Evolutionary conservation across 2,888 invertebrate species (phyloP).

Genomic region (Dichetophora obliterata): DNA sequence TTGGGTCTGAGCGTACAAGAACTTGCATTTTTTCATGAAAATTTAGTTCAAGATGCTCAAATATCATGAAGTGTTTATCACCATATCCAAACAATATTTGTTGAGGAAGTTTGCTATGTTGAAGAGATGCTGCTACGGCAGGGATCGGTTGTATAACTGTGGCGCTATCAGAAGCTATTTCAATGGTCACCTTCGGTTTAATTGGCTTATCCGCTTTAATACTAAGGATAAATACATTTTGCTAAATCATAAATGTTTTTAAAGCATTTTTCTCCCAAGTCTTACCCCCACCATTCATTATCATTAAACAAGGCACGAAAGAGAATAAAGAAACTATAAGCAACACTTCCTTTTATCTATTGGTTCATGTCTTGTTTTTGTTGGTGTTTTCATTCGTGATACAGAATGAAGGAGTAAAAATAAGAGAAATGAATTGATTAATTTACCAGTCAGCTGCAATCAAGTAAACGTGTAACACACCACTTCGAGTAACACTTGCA

Average conservation of each 20-base stretch:
- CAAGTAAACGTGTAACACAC: conserved; percentile 83
- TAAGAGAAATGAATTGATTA: background rate
- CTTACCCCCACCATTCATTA: background rate
- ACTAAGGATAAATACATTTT: conserved; percentile 48
- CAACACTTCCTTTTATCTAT: too few species aligned
- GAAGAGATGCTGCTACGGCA: conserved; percentile 70
- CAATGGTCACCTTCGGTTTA: conserved; percentile 75
- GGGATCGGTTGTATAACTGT: conserved; percentile 73
- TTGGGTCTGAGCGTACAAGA: conserved; percentile 65
- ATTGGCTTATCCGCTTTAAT: conserved; percentile 73
- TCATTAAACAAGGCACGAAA: too few species aligned
- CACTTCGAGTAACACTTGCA: conserved; percentile 77
- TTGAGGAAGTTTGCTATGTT: conserved; percentile 61
- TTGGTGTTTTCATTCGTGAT: too few species aligned
- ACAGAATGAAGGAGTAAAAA: too few species aligned
- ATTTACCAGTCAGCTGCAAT: conserved; percentile 79
- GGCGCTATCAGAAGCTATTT: conserved; percentile 74
- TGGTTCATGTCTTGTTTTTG: too few species aligned
- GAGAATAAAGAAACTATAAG: too few species aligned
- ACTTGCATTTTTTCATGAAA: conserved; percentile 72
- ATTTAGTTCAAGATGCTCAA: conserved; percentile 74
- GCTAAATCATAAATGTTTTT: background rate
- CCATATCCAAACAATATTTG: conserved; percentile 75
- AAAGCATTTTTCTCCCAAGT: background rate
- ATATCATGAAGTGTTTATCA: conserved; percentile 72